Percentiles rank a stretch among this genome's conserved stretches.
These are phyloP conservation scores for Clepsis dumicolana DNA, from an alignment of 2,888 invertebrate species.

Conservation along the genomic window DNA sequence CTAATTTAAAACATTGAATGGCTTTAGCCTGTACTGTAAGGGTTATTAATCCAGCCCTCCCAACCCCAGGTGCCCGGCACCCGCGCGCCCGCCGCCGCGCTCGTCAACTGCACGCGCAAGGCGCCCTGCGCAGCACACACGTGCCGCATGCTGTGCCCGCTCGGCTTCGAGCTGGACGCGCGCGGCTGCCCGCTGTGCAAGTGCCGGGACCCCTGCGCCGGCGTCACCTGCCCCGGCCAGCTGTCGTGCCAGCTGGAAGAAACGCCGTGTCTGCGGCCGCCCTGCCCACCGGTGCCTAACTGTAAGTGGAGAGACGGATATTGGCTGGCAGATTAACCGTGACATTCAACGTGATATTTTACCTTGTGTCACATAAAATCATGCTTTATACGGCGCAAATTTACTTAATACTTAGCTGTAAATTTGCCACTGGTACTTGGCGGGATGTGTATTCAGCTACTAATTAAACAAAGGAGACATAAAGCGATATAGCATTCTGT, in stretches of 20 bases:
- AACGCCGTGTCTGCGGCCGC: slow-evolving; percentile 91
- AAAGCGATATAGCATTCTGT: neutral
- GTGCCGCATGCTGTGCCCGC: slow-evolving; percentile 94
- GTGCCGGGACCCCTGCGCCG: slow-evolving; percentile 93
- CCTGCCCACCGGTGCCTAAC: slow-evolving; percentile 94
- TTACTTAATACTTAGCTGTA: neutral
- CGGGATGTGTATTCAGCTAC: neutral
- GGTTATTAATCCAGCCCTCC: neutral
- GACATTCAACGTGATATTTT: too few relatives aligned
- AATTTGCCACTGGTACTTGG: neutral
- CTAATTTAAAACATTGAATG: too few relatives aligned
- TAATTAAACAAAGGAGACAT: neutral
- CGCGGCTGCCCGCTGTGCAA: slow-evolving; percentile 92
- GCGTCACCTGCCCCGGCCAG: slow-evolving; percentile 91
- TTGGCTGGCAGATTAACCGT: too few relatives aligned
- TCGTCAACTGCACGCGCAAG: slow-evolving; percentile 90
- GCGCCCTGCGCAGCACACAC: slow-evolving; percentile 92
- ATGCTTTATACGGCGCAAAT: too few relatives aligned
- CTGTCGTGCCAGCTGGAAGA: slow-evolving; percentile 93
- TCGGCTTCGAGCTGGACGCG: slow-evolving; percentile 90
- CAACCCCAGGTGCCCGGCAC: slow-evolving; percentile 88
- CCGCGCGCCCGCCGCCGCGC: slow-evolving; percentile 87
- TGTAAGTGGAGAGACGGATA: too few relatives aligned
- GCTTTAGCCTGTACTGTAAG: neutral
- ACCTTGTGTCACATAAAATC: too few relatives aligned